Percentiles rank a stretch among this genome's conserved stretches.
Evolutionary conservation across 1,140 invertebrate species (phyloP).

Genomic region (Drosophila biarmipes): DNA sequence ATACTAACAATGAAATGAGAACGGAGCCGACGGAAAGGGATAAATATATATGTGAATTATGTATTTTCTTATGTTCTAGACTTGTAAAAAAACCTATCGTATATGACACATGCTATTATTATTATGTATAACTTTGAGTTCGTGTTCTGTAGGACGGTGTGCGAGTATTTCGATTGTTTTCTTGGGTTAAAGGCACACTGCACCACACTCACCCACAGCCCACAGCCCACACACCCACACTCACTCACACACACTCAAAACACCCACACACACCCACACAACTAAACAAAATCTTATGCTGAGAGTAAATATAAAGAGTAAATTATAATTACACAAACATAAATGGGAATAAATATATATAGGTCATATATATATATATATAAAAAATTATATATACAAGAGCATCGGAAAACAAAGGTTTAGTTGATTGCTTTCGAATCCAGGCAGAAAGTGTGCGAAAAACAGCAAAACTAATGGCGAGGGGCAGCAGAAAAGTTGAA

Average conservation of each 20-base stretch:
- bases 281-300: constrained; percentile 81
- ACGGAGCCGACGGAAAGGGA: constrained; percentile 11
- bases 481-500: constrained; percentile 33
- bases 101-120: constrained; percentile 55
- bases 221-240: constrained; percentile 6
- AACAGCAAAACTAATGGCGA: constrained; percentile 17
- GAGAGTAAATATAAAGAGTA: constrained; percentile 74
- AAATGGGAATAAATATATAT: constrained; percentile 73
- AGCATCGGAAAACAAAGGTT: constrained; percentile 53
- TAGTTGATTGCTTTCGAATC: constrained; percentile 55
- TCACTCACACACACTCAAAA: constrained; percentile 39
- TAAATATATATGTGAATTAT: constrained; percentile 70
- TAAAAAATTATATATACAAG: constrained; percentile 47
- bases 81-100: constrained; percentile 71
- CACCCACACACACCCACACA: no score
- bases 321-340: constrained; percentile 74
- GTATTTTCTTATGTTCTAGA: constrained; percentile 80
- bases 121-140: constrained; percentile 60
- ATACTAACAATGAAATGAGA: constrained; percentile 43
- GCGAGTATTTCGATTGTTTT: constrained; percentile 65
- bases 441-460: constrained; percentile 24
- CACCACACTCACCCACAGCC: constrained; percentile 20
- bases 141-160: constrained; percentile 60
- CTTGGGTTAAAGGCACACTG: constrained; percentile 46
- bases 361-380: constrained; percentile 44